Evolutionary conservation across 2,113 vertebrate species (phyloP).

Genomic region (Lutjanus erythropterus): DNA sequence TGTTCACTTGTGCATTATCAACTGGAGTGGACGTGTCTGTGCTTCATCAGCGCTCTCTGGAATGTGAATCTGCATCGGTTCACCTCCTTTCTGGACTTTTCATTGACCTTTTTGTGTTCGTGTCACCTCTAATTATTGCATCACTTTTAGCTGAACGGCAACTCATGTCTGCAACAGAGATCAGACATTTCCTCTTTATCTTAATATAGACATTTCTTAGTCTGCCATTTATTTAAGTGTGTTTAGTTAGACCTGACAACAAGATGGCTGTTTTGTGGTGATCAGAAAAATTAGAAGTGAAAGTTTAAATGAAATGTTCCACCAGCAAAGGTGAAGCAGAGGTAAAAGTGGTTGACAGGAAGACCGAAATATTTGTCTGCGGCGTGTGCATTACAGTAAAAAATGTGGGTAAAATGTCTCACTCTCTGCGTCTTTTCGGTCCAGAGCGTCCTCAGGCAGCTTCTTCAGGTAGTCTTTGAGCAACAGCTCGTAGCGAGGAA

Average conservation of each 20-base stretch:
- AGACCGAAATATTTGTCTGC: background rate
- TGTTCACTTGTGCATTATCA: slow-evolving; percentile 23
- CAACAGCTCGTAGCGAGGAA: slow-evolving; percentile 96
- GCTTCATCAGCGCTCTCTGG: slow-evolving; percentile 4
- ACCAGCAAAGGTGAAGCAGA: background rate
- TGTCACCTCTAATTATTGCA: background rate
- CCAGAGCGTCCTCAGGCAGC: slow-evolving; percentile 90
- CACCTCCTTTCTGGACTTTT: background rate
- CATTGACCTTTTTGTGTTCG: slow-evolving; percentile 12
- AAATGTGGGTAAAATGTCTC: slow-evolving; percentile 48
- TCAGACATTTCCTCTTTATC: background rate
- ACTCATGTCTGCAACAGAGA: background rate
- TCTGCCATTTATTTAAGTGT: background rate
- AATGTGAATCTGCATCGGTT: slow-evolving; percentile 22
- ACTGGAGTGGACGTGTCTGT: slow-evolving; percentile 7
- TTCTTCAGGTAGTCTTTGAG: slow-evolving; percentile 97
- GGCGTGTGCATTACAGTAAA: background rate
- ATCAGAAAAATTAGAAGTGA: background rate
- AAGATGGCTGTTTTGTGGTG: no score
- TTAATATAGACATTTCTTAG: background rate
- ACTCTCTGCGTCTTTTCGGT: slow-evolving; percentile 95
- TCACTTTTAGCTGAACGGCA: slow-evolving; percentile 2
- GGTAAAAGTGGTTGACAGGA: background rate
- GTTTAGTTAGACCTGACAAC: no score
- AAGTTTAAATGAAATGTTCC: background rate